Conservation (phyloP, 1,140 invertebrate species). For the Neodiprion pinetum region DNA sequence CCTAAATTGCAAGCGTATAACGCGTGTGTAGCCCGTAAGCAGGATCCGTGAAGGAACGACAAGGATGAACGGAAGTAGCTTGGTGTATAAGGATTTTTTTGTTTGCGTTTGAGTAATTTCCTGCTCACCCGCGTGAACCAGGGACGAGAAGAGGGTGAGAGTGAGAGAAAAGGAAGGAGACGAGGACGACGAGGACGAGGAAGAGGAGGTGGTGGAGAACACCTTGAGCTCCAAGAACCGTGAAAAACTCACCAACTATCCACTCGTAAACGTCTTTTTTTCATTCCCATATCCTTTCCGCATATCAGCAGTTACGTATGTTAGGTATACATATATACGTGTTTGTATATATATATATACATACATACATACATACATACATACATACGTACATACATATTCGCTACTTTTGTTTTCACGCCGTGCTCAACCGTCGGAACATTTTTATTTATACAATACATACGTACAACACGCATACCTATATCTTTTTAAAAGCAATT, state of each 20-base stretch:
- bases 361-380: too few species aligned
- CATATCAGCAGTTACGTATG: too few species aligned
- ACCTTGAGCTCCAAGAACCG: constrained; percentile 3
- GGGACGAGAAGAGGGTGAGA: not conserved
- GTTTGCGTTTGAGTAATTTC: constrained; percentile 13
- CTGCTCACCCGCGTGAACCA: constrained; percentile 3
- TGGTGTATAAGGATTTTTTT: not conserved
- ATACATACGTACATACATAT: too few species aligned
- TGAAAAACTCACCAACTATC: not conserved
- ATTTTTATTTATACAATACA: too few species aligned
- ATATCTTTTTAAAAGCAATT: too few species aligned
- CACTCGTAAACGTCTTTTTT: not conserved
- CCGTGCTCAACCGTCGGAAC: too few species aligned
- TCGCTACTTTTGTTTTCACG: too few species aligned
- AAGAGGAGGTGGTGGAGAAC: not conserved
- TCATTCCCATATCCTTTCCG: not conserved
- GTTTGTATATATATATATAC: too few species aligned
- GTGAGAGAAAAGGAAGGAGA: not conserved
- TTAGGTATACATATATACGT: not conserved
- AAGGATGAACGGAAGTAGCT: constrained; percentile 10
- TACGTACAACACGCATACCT: too few species aligned
- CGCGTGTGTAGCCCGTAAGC: too few species aligned
- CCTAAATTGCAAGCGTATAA: too few species aligned
- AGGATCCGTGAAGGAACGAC: not conserved
- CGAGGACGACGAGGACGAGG: too few species aligned